Evolutionary conservation across 2,113 vertebrate species (phyloP).

Genomic region (Sylvilagus bachmani): DNA sequence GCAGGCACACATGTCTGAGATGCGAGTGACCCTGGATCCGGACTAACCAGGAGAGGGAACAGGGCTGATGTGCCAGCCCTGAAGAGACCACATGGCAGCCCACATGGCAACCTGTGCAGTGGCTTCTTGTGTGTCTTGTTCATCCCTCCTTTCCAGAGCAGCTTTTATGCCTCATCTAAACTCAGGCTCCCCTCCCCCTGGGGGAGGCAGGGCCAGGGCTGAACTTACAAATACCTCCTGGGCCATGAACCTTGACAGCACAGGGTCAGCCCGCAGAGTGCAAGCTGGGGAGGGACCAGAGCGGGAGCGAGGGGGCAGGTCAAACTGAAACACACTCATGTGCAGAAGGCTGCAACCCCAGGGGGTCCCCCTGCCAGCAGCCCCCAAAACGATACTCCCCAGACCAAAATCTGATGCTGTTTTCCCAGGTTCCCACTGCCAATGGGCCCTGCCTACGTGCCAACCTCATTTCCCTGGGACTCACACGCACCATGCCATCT

Average conservation of each 20-base stretch:
- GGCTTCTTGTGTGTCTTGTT: background rate
- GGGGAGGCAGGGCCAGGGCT: background rate
- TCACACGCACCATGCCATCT: accelerated
- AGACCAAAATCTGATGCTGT: background rate
- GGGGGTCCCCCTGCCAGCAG: background rate
- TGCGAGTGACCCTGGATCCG: background rate
- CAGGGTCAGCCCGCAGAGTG: background rate
- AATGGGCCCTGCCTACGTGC: background rate
- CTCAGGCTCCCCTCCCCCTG: background rate
- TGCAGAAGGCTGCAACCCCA: background rate
- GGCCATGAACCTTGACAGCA: conserved; percentile 69
- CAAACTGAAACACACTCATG: background rate
- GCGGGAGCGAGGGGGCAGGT: background rate
- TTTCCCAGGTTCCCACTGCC: background rate
- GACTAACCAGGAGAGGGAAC: background rate
- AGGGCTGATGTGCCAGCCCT: accelerated
- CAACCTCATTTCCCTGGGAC: background rate
- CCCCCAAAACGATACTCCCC: background rate
- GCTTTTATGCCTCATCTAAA: background rate
- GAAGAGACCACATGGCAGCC: too few species aligned
- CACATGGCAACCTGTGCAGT: too few species aligned
- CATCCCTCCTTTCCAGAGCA: background rate
- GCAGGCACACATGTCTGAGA: background rate
- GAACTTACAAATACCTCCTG: conserved; percentile 74
- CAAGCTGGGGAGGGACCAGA: background rate